Percentiles rank a stretch among this genome's conserved stretches.
These are phyloP conservation scores for Motacilla tschutschensis DNA, from an alignment of 2,113 vertebrate genomes.

Conservation along the genomic window DNA sequence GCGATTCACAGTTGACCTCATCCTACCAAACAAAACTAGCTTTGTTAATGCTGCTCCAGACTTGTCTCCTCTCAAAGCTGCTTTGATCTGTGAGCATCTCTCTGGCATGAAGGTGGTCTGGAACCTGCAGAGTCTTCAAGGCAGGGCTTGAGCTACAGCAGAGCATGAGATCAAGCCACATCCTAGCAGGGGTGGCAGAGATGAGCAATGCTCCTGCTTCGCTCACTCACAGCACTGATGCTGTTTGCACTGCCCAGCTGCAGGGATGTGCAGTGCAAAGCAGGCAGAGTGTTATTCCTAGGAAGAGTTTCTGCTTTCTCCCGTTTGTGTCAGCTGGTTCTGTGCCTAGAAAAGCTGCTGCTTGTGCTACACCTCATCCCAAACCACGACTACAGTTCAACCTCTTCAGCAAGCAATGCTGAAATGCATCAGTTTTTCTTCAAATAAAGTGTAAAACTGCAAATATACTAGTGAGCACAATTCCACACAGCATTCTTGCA, in stretches of 20 bases:
- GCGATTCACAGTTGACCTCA: neutral
- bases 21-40: neutral
- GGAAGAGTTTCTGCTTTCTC: neutral
- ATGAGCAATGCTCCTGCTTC: fast-evolving
- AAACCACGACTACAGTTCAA: fast-evolving
- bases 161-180: neutral
- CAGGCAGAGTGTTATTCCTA: neutral
- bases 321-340: neutral
- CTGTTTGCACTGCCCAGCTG: neutral
- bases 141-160: neutral
- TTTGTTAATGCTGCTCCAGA: neutral
- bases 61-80: neutral
- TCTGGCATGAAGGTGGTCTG: neutral
- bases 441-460: neutral
- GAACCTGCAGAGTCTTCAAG: neutral
- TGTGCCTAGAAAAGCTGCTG: neutral
- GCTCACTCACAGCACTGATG: neutral
- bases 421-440: neutral
- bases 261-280: neutral
- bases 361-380: neutral
- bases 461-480: neutral
- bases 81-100: neutral
- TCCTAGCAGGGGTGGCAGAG: neutral
- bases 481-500: neutral
- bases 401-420: neutral